Evolutionary conservation across 2,113 vertebrate genomes (phyloP), one percentile per base, ranked within the genome.

Genomic region (Pimephales promelas): DNA sequence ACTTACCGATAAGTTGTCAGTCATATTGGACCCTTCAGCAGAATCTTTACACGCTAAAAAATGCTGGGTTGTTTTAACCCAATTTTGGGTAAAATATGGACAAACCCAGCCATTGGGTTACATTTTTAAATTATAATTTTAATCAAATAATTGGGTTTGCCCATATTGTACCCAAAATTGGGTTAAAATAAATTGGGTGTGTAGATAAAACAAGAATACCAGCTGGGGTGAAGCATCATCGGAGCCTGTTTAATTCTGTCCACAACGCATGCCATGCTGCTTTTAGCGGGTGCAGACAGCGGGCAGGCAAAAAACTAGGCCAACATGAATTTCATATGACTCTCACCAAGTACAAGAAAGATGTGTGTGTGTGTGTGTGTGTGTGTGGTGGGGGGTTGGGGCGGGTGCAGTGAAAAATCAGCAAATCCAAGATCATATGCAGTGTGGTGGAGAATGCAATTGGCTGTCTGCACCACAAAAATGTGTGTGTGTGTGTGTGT

Each of bases 271-370:
- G 75, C 28, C 57, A 24, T 24, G 24, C 70, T 59, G 54, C n/a
- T 74, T 70, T 47, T 36, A 82, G 61, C 16, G 9, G 24, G 72
- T n/a, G 64, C 71, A 76, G 79, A 49, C 77, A 81, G 79, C 84
- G 82, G 73, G 47, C 72, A 75, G 34, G 43, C 28, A 13, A 49
- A 54, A 85, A 89, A 86, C 61, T 88, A 80, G 88, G 86, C 75
- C 85, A 83, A 70, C 72, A 83, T 87, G 81, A 88, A 87, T 87
- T 85, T 87, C 73, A 82, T 81, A 88, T 84, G 85, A 82, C 75
- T 85, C 68, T 83, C 61, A 31, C 52, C 45, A 81, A 85, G 81
- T 45, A 79, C 43, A 83, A 56, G 72, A 71, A 77, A 72, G 56
- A 47, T 56, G 49, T 56, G 59, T 54, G 62, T n/a, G 49, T 40